phyloP scores from a whole-genome alignment of 1,140 invertebrate genomes.

The Olivierus martensii region DNA sequence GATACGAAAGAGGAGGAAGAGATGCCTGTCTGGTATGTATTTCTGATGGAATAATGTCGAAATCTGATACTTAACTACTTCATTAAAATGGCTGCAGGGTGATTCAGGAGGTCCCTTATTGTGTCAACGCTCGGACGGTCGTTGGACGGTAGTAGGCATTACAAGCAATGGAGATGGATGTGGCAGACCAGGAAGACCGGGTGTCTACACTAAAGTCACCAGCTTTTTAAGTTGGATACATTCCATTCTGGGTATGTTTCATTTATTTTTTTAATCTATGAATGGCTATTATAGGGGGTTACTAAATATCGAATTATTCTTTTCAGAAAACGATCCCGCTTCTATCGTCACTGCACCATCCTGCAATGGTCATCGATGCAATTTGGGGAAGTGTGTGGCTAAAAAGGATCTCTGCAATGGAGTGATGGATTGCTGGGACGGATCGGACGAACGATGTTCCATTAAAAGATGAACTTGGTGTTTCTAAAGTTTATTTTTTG shows the following conservation, averaged over 20 bases:
- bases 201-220: slow-evolving; percentile 45
- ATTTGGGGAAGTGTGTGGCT: slow-evolving; percentile 55
- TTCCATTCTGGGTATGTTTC: slow-evolving; percentile 3
- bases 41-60: neutral
- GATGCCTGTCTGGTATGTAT: slow-evolving; percentile 54
- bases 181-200: slow-evolving; percentile 52
- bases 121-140: slow-evolving; percentile 44
- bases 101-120: slow-evolving; percentile 74
- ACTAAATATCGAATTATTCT: slow-evolving; percentile 27
- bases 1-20: slow-evolving; percentile 48
- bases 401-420: slow-evolving; percentile 54
- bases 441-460: slow-evolving; percentile 19
- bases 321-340: neutral
- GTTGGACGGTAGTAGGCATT: slow-evolving; percentile 51
- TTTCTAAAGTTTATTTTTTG: no score
- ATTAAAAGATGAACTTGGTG: no score
- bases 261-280: neutral
- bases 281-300: slow-evolving; percentile 10
- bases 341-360: neutral
- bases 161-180: slow-evolving; percentile 42
- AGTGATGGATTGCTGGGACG: slow-evolving; percentile 46
- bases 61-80: neutral
- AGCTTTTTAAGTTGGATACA: slow-evolving; percentile 16
- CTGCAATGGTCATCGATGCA: slow-evolving; percentile 47
- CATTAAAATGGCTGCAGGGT: slow-evolving; percentile 31